These are phyloP conservation scores for Macaria notata DNA, from an alignment of 2,888 invertebrate species.

Conservation along the genomic window DNA sequence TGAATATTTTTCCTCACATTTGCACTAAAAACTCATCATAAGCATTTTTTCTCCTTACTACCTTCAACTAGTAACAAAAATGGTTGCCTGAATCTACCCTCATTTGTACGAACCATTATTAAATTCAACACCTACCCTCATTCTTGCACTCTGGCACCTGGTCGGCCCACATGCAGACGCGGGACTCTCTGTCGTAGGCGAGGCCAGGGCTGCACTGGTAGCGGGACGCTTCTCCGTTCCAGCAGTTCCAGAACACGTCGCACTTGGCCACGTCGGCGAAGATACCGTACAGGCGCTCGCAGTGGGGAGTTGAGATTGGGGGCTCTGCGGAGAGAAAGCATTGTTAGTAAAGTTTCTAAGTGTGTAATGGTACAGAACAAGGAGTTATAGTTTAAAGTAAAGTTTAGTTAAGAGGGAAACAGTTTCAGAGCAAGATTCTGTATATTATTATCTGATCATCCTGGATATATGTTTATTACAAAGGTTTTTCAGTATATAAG, in stretches of 20 bases:
- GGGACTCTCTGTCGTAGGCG: conserved; percentile 95
- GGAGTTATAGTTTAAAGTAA: too few relatives aligned
- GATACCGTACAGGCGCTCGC: conserved; percentile 94
- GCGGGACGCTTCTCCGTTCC: conserved; percentile 96
- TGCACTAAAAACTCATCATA: too few relatives aligned
- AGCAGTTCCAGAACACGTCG: conserved; percentile 98
- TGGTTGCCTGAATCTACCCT: too few relatives aligned
- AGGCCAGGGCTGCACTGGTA: conserved; percentile 97
- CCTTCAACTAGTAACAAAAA: too few relatives aligned
- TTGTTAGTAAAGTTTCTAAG: too few relatives aligned
- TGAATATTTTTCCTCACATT: too few relatives aligned
- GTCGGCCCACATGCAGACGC: conserved; percentile 98
- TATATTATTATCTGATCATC: neutral
- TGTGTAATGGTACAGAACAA: too few relatives aligned
- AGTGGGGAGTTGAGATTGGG: conserved; percentile 91
- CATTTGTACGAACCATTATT: too few relatives aligned
- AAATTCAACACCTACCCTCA: conserved; percentile 84
- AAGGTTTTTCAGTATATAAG: too few relatives aligned
- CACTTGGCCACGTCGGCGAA: conserved; percentile 94
- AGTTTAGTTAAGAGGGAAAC: too few relatives aligned
- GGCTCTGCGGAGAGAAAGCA: conserved; percentile 83
- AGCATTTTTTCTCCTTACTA: too few relatives aligned
- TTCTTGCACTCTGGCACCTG: conserved; percentile 95
- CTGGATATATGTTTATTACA: neutral
- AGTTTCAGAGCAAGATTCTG: too few relatives aligned